Conservation (phyloP, 35 echinoderm and acorn worm species). For the Stichopus chloronotus region DNA sequence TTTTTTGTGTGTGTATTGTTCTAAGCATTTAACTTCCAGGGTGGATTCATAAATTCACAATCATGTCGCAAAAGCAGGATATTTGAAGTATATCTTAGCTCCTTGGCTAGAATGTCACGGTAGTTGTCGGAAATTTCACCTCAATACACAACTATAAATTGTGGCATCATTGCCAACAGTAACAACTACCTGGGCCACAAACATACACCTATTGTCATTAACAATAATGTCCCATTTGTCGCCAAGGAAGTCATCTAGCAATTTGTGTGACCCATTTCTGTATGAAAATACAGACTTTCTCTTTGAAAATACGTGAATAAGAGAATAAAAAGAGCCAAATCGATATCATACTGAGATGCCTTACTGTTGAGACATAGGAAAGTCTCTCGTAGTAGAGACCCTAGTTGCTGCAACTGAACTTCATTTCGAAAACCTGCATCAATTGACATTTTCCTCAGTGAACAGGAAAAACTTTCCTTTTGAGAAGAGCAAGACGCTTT, state of each 20-base stretch:
- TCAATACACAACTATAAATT: not conserved
- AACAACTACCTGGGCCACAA: constrained; percentile 16
- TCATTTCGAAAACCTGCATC: not conserved
- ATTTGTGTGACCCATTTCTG: not conserved
- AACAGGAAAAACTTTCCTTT: not conserved
- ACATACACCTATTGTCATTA: not conserved
- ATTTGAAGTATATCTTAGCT: no score
- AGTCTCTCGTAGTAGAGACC: not conserved
- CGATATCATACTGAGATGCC: constrained; percentile 13
- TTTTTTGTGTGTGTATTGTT: no score
- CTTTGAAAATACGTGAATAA: not conserved
- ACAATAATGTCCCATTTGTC: constrained; percentile 18
- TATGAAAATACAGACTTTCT: constrained; percentile 30
- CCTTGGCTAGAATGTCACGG: constrained; percentile 11
- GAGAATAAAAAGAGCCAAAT: not conserved
- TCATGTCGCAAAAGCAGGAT: no score
- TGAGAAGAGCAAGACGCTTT: not conserved
- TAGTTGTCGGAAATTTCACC: constrained; percentile 6
- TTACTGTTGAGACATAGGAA: not conserved
- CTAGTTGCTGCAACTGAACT: not conserved
- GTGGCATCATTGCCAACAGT: constrained; percentile 11
- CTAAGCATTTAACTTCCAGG: no score
- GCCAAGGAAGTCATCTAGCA: constrained; percentile 8
- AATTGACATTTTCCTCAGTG: not conserved
- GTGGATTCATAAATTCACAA: no score